phyloP scores from a whole-genome alignment of 2,113 vertebrate genomes.

The Psittacus erithacus region DNA sequence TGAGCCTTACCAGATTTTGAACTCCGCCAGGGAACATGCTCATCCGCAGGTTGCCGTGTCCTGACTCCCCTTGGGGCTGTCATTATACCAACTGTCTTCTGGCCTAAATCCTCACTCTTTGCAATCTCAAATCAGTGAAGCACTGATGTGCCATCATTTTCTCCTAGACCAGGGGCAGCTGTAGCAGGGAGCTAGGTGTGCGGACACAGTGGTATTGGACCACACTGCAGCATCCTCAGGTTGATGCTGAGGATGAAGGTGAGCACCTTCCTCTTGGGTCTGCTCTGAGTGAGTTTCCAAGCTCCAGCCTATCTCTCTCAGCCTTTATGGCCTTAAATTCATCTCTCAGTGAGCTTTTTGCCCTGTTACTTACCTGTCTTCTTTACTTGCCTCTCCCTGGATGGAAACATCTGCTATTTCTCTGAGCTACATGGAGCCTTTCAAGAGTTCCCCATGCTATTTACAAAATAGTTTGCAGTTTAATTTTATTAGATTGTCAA shows the following conservation, averaged over 20 bases:
- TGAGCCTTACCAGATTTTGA: neutral
- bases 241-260: accelerated
- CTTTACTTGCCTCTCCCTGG: neutral
- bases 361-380: neutral
- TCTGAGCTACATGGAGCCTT: neutral
- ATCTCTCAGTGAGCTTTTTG: neutral
- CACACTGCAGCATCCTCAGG: neutral
- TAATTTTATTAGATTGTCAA: neutral
- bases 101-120: neutral
- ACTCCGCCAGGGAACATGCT: too few relatives aligned
- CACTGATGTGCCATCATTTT: accelerated
- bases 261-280: neutral
- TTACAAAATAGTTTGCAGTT: neutral
- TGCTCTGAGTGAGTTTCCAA: neutral
- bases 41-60: neutral
- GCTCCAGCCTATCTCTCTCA: neutral
- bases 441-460: neutral
- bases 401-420: neutral
- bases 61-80: neutral
- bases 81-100: neutral
- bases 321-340: neutral
- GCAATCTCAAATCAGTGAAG: neutral
- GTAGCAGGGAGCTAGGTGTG: too few relatives aligned
- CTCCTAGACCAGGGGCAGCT: neutral
- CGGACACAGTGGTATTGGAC: accelerated